A percentile compares a stretch with the other conserved stretches of the same genome.
Conservation (phyloP, 1,140 invertebrate genomes). For the Eufriesea mexicana region DNA sequence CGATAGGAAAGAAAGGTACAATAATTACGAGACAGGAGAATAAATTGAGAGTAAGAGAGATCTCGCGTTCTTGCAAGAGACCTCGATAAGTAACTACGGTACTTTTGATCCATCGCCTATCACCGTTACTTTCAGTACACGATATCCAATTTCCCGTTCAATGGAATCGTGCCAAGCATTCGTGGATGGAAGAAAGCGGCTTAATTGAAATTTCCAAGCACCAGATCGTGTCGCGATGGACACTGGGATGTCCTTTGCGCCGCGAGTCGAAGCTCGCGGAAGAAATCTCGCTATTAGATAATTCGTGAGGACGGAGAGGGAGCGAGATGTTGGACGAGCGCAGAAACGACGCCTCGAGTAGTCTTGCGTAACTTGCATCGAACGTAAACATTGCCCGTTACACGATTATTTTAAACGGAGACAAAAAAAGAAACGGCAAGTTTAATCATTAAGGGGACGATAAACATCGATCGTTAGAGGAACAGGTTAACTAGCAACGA, state of each 20-base stretch:
- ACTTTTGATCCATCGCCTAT: background rate
- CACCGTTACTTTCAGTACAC: background rate
- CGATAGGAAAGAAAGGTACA: no score
- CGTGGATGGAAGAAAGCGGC: conserved; percentile 13
- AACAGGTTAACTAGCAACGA: no score
- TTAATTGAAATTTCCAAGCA: conserved; percentile 36
- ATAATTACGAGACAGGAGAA: no score
- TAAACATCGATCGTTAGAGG: background rate
- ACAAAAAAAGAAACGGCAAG: background rate
- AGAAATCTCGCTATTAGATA: conserved; percentile 55
- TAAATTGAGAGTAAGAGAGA: no score
- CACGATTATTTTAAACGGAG: background rate
- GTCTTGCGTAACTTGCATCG: background rate
- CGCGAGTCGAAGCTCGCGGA: conserved; percentile 3
- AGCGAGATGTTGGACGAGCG: background rate
- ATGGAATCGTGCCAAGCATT: background rate
- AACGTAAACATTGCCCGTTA: conserved; percentile 8
- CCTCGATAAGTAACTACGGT: background rate
- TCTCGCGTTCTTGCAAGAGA: background rate
- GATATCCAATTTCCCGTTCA: background rate
- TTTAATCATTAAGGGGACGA: conserved; percentile 1
- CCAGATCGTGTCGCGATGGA: background rate
- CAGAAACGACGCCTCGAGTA: background rate
- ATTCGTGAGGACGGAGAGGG: conserved; percentile 24
- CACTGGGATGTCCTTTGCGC: background rate